Conservation (phyloP, 2,113 vertebrate species). For the Oriolus oriolus region DNA sequence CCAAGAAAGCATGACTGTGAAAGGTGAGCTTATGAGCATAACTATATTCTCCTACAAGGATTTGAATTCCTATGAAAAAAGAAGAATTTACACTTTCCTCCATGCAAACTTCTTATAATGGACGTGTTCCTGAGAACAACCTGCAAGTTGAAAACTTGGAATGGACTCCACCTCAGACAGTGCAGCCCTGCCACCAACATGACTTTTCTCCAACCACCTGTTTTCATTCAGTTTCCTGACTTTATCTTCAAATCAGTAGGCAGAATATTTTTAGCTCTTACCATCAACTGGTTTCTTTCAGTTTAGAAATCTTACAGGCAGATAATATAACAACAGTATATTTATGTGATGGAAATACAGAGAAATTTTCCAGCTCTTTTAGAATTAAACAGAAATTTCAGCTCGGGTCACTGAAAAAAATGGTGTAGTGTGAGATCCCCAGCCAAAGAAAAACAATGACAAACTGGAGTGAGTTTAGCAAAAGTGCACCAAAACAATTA, state of each 20-base stretch:
- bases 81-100: neutral
- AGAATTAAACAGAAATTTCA: neutral
- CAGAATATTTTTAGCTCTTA: neutral
- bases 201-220: neutral
- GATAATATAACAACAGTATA: neutral
- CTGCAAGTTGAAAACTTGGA: neutral
- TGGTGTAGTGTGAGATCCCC: neutral
- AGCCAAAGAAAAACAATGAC: neutral
- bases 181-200: neutral
- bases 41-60: neutral
- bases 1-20: neutral
- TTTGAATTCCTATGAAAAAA: neutral
- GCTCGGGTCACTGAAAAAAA: neutral
- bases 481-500: neutral
- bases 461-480: neutral
- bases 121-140: neutral
- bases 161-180: neutral
- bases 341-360: neutral
- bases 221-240: neutral
- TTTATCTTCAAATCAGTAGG: neutral
- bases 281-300: neutral
- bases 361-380: neutral
- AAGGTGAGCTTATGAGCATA: neutral
- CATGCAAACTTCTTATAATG: neutral
- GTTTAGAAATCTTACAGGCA: neutral